phyloP scores from a whole-genome alignment of 1,140 invertebrate species.

The Caligus rogercresseyi region DNA sequence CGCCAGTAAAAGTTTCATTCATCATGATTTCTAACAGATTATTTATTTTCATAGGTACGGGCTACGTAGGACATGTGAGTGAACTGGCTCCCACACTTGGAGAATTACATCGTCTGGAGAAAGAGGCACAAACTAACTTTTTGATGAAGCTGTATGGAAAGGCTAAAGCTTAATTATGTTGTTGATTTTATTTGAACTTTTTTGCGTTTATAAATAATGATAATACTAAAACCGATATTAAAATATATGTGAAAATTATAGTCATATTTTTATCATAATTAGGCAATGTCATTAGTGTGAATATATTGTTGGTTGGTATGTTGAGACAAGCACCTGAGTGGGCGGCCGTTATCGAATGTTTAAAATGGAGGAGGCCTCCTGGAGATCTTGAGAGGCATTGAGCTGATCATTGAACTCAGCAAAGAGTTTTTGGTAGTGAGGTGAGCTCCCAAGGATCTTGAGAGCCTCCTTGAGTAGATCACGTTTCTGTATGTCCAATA shows the following conservation, averaged over 20 bases:
- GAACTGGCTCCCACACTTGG: conserved; percentile 69
- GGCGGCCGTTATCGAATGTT: neutral
- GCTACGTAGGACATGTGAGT: conserved; percentile 65
- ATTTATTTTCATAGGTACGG: conserved; percentile 29
- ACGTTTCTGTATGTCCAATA: neutral
- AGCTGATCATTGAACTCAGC: conserved; percentile 13
- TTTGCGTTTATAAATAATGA: too few species aligned
- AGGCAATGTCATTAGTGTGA: too few species aligned
- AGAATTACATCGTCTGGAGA: conserved; percentile 62
- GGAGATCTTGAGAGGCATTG: conserved; percentile 1
- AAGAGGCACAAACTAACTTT: conserved; percentile 62
- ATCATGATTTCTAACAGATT: conserved; percentile 4
- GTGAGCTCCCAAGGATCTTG: neutral
- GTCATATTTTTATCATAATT: too few species aligned
- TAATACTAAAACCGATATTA: too few species aligned
- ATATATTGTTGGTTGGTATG: neutral
- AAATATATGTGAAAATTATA: too few species aligned
- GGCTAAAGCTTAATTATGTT: neutral
- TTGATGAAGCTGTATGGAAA: conserved; percentile 39
- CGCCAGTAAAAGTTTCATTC: neutral
- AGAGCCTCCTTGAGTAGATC: conserved; percentile 4
- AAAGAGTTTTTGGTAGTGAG: conserved; percentile 2
- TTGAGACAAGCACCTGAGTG: neutral
- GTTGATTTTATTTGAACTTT: neutral
- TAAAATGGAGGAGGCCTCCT: neutral